Conservation (phyloP, 2,888 invertebrate species). For the Euzophera pinguis region DNA sequence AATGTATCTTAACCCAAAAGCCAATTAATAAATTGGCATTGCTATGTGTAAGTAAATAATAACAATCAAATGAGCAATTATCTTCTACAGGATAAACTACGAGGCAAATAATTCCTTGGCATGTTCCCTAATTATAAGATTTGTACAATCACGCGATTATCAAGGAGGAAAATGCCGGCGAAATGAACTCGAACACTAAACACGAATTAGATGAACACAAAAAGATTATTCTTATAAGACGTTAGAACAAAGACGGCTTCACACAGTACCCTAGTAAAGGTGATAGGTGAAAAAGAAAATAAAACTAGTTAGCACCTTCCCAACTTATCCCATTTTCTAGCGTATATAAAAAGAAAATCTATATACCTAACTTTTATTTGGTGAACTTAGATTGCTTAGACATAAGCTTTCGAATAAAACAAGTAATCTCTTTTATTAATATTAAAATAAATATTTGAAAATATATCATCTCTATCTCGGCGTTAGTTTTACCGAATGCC, state of each 20-base stretch:
- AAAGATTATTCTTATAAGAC: constrained; percentile 4
- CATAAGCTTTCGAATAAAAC: neutral
- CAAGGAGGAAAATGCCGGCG: constrained; percentile 4
- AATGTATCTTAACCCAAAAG: too few relatives aligned
- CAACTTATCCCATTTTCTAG: neutral
- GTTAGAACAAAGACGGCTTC: constrained; percentile 1
- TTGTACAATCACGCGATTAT: constrained; percentile 13
- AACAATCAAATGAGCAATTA: constrained; percentile 15
- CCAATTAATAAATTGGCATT: neutral
- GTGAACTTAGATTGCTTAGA: neutral
- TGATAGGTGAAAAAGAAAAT: constrained; percentile 1
- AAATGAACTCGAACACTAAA: neutral
- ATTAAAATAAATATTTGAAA: neutral
- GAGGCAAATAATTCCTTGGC: constrained; percentile 9
- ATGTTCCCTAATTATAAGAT: constrained; percentile 11
- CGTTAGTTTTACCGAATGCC: too few relatives aligned
- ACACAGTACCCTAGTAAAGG: neutral
- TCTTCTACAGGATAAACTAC: constrained; percentile 7
- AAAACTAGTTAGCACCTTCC: neutral
- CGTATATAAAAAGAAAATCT: neutral
- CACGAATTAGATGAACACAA: constrained; percentile 2
- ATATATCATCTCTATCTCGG: too few relatives aligned
- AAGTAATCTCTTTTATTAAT: neutral
- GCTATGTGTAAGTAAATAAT: neutral
- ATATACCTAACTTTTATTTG: neutral